phyloP scores from a whole-genome alignment of 2,888 invertebrate species.

The Chouioia cunea region DNA sequence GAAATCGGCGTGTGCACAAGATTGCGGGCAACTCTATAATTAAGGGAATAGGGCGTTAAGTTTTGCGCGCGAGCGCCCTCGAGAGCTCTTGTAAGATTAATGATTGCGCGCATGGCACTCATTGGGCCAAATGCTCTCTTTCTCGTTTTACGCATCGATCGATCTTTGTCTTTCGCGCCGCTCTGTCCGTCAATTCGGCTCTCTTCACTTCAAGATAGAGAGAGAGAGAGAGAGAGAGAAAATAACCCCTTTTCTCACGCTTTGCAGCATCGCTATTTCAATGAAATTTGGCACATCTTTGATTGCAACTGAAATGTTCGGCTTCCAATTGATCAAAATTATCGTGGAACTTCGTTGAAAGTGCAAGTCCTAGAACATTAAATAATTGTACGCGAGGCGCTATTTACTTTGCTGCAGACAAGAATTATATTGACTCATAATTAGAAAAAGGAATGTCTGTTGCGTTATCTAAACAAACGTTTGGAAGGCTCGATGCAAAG shows the following conservation, averaged over 20 bases:
- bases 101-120: conserved; percentile 34
- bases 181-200: conserved; percentile 44
- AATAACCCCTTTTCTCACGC: conserved; percentile 56
- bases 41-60: conserved; percentile 45
- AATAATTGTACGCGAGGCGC: no score
- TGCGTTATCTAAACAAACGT: no score
- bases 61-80: conserved; percentile 36
- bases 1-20: conserved; percentile 27
- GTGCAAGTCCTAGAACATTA: no score
- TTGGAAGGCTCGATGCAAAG: no score
- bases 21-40: conserved; percentile 41
- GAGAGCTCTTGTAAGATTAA: conserved; percentile 42
- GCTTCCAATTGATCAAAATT: no score
- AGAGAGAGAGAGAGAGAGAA: conserved; percentile 1
- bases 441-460: no score
- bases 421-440: no score
- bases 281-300: conserved; percentile 35
- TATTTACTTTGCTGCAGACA: no score
- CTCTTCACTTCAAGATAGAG: conserved; percentile 27
- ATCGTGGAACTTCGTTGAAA: no score
- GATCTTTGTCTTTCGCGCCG: conserved; percentile 48
- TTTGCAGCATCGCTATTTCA: conserved; percentile 49
- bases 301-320: no score
- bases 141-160: conserved; percentile 47
- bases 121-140: conserved; percentile 35